phyloP scores from a whole-genome alignment of 1,140 invertebrate genomes.

The Anagrus nilaparvatae region DNA sequence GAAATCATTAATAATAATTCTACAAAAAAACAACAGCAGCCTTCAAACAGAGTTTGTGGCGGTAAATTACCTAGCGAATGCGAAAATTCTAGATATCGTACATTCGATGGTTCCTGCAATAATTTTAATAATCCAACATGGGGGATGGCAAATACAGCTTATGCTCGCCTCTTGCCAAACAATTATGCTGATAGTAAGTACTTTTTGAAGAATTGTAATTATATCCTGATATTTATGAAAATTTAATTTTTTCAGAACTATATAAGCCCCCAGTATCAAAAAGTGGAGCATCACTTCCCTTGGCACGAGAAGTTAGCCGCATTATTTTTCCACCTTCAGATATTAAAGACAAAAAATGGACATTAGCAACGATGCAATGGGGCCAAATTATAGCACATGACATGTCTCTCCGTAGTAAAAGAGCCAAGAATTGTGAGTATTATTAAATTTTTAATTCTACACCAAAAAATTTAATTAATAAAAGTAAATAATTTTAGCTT shows the following conservation, averaged over 20 bases:
- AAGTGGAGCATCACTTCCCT: constrained; percentile 55
- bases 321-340: constrained; percentile 57
- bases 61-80: constrained; percentile 28
- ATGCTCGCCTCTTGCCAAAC: constrained; percentile 67
- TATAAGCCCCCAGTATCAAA: constrained; percentile 49
- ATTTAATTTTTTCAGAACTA: constrained; percentile 43
- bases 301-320: constrained; percentile 58
- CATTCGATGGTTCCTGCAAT: constrained; percentile 78
- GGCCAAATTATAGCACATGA: constrained; percentile 83
- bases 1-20: too few relatives aligned
- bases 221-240: background rate
- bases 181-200: constrained; percentile 70
- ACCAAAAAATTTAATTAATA: too few relatives aligned
- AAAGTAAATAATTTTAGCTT: too few relatives aligned
- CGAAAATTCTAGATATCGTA: constrained; percentile 52
- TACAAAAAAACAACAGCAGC: too few relatives aligned
- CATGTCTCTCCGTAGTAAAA: constrained; percentile 56
- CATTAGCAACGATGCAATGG: constrained; percentile 71
- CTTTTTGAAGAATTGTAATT: background rate
- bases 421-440: constrained; percentile 59
- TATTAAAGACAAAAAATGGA: constrained; percentile 55
- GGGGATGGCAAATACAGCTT: constrained; percentile 63
- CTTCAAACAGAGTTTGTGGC: too few relatives aligned
- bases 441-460: too few relatives aligned
- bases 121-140: constrained; percentile 61